A percentile compares a stretch with the other conserved stretches of the same genome.
These are phyloP conservation scores for Hyposoter didymator DNA, from an alignment of 2,888 invertebrate species.

Conservation along the genomic window DNA sequence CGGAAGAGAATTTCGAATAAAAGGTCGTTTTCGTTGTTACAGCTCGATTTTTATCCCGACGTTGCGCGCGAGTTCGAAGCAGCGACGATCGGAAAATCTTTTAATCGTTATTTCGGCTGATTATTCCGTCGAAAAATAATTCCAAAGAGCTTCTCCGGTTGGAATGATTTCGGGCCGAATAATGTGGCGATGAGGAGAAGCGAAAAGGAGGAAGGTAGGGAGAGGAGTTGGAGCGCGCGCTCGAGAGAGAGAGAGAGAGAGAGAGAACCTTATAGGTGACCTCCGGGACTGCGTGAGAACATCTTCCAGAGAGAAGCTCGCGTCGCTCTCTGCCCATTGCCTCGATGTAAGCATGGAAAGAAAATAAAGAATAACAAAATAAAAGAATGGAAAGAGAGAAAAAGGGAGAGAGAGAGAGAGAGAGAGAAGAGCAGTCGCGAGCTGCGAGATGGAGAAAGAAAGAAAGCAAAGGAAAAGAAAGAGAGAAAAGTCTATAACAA, in stretches of 20 bases:
- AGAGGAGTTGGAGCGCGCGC: slow-evolving; percentile 32
- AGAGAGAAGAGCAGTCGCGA: not conserved
- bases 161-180: slow-evolving; percentile 52
- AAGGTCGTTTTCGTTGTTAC: too few species aligned
- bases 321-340: slow-evolving; percentile 58
- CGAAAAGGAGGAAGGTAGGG: slow-evolving; percentile 33
- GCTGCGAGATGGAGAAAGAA: slow-evolving; percentile 2
- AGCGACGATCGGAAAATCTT: not conserved
- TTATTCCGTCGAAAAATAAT: slow-evolving; percentile 55
- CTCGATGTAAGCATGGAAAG: slow-evolving; percentile 49
- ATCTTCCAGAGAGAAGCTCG: slow-evolving; percentile 57
- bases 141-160: slow-evolving; percentile 44
- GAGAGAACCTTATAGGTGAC: slow-evolving; percentile 58
- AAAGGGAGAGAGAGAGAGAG: slow-evolving; percentile 20
- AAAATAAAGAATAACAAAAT: slow-evolving; percentile 23
- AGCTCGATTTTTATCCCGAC: not conserved
- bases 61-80: not conserved
- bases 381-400: slow-evolving; percentile 24
- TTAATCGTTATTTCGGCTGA: not conserved
- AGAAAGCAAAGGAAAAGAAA: slow-evolving; percentile 10
- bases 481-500: slow-evolving; percentile 47
- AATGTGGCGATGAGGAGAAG: slow-evolving; percentile 47
- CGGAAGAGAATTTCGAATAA: not conserved
- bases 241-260: slow-evolving; percentile 14
- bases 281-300: slow-evolving; percentile 63